A percentile compares a stretch with the other conserved stretches of the same genome.
phyloP scores from a whole-genome alignment of 2,888 invertebrate species.

The Belgica antarctica region DNA sequence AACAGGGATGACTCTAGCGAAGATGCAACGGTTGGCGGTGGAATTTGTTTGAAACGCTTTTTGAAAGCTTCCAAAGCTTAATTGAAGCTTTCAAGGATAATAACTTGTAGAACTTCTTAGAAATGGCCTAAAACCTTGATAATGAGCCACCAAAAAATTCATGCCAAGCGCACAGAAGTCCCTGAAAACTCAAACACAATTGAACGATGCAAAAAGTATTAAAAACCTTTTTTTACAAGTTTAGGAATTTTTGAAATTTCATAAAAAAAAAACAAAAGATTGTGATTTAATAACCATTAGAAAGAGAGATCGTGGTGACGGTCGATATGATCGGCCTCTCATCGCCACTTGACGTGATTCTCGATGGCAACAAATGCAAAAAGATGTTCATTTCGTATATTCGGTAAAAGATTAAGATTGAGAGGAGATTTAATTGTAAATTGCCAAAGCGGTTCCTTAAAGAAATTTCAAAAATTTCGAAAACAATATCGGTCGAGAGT shows the following conservation, averaged over 20 bases:
- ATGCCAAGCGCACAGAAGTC: too few species aligned
- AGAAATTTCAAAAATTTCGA: not conserved
- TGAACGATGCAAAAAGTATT: constrained; percentile 8
- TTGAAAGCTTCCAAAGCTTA: too few species aligned
- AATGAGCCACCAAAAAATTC: too few species aligned
- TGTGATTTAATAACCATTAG: constrained; percentile 6
- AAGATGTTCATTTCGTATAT: constrained; percentile 11
- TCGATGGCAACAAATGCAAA: constrained; percentile 14
- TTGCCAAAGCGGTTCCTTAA: not conserved
- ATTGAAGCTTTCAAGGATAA: too few species aligned
- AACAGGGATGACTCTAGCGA: not conserved
- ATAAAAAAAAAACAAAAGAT: not conserved
- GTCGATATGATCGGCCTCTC: not conserved
- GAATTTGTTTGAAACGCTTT: too few species aligned
- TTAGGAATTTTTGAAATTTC: not conserved
- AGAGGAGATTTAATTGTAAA: not conserved
- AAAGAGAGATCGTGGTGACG: not conserved
- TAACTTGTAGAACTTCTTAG: too few species aligned
- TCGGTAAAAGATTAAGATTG: constrained; percentile 8
- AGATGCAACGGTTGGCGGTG: too few species aligned
- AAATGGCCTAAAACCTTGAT: too few species aligned
- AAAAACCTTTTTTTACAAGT: not conserved
- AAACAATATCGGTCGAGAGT: not conserved
- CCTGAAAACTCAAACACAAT: too few species aligned
- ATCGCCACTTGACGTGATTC: constrained; percentile 3